A percentile compares a stretch with the other conserved stretches of the same genome.
Evolutionary conservation across 2,888 invertebrate genomes (phyloP).

Genomic region (Noctua janthina): DNA sequence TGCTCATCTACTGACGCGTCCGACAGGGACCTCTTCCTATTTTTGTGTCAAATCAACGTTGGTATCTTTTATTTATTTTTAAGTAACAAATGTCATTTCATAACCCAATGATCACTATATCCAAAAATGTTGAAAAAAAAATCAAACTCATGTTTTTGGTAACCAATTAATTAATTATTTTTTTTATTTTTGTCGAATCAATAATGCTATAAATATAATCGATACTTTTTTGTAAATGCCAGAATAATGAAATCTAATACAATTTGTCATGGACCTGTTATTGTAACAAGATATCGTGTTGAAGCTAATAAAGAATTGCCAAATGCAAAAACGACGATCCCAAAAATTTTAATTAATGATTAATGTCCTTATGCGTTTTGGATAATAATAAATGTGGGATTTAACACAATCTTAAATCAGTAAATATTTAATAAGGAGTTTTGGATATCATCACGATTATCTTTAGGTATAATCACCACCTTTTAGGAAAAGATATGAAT

Average conservation of each 20-base stretch:
- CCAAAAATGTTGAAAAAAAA: conserved; percentile 27
- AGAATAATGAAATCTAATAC: conserved; percentile 30
- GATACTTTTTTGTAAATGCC: conserved; percentile 40
- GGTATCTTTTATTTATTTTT: conserved; percentile 59
- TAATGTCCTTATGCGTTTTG: conserved; percentile 34
- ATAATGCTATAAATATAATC: conserved; percentile 32
- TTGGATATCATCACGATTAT: conserved; percentile 13
- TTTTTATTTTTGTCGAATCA: conserved; percentile 21
- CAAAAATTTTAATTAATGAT: conserved; percentile 54
- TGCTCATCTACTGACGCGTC: conserved; percentile 36
- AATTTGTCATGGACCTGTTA: conserved; percentile 51
- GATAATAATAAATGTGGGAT: conserved; percentile 15
- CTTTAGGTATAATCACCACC: neutral
- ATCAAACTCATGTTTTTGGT: conserved; percentile 17
- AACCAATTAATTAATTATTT: conserved; percentile 25
- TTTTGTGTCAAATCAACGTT: conserved; percentile 68
- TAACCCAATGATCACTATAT: conserved; percentile 43
- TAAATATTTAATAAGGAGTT: neutral
- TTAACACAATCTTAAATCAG: conserved; percentile 24
- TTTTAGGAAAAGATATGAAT: neutral
- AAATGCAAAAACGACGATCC: conserved; percentile 32
- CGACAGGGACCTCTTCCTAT: conserved; percentile 65
- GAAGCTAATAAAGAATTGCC: conserved; percentile 43
- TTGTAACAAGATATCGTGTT: conserved; percentile 45
- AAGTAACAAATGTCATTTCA: conserved; percentile 45